These are phyloP conservation scores for Grapholita molesta DNA, from an alignment of 1,140 invertebrate species.

Conservation along the genomic window DNA sequence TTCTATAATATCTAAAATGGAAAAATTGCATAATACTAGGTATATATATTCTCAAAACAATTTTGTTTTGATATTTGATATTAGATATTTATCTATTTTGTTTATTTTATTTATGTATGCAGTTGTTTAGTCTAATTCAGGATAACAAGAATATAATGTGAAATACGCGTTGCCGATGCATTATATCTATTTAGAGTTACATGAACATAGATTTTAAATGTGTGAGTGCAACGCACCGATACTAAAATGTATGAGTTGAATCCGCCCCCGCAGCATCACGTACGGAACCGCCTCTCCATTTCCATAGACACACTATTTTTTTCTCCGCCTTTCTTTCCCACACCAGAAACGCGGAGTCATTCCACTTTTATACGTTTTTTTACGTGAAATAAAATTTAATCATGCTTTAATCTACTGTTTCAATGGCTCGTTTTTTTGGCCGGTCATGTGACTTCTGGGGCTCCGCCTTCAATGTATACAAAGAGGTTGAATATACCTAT, in stretches of 20 bases:
- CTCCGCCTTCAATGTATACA: neutral
- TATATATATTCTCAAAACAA: too few species aligned
- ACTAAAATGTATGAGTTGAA: neutral
- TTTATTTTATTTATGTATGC: too few species aligned
- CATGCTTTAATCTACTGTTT: conserved; percentile 69
- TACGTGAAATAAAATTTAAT: conserved; percentile 68
- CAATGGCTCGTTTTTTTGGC: conserved; percentile 61
- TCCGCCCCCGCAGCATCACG: neutral
- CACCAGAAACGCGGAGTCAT: conserved; percentile 56
- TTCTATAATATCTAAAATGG: too few species aligned
- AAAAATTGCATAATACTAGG: too few species aligned
- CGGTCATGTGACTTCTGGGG: conserved; percentile 38
- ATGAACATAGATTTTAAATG: too few species aligned
- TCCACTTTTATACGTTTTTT: conserved; percentile 54
- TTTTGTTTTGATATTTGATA: too few species aligned
- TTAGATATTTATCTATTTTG: too few species aligned
- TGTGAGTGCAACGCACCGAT: neutral
- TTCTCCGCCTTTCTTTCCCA: conserved; percentile 54
- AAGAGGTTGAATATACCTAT: neutral
- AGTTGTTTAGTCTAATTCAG: too few species aligned
- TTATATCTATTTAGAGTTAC: too few species aligned
- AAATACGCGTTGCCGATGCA: too few species aligned
- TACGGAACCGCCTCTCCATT: conserved; percentile 1
- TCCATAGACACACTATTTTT: conserved; percentile 29
- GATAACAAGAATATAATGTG: too few species aligned